A percentile compares a stretch with the other conserved stretches of the same genome.
Evolutionary conservation across 2,888 invertebrate species (phyloP).

Genomic region (Agonum fuliginosum): DNA sequence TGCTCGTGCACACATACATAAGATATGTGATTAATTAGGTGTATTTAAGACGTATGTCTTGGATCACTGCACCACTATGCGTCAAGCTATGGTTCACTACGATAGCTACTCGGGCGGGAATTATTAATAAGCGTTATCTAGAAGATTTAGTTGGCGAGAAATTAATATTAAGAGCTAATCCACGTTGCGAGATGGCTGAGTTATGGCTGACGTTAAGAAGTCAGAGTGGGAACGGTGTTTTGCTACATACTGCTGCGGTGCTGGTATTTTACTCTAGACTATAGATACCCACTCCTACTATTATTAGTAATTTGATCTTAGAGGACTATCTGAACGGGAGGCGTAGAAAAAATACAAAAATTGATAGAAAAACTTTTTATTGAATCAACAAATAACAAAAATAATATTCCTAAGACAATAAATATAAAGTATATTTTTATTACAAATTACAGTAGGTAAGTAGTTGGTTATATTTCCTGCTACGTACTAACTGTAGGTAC

Average conservation of each 20-base stretch:
- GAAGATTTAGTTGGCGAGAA: slow-evolving; percentile 32
- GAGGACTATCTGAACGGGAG: no score
- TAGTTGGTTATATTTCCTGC: no score
- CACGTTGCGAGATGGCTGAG: slow-evolving; percentile 7
- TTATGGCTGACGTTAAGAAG: slow-evolving; percentile 30
- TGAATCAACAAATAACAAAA: no score
- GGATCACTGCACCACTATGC: slow-evolving; percentile 30
- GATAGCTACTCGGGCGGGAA: slow-evolving; percentile 37
- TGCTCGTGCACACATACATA: slow-evolving; percentile 5
- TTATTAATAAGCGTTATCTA: slow-evolving; percentile 46
- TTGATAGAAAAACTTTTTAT: no score
- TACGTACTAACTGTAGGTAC: no score
- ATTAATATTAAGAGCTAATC: slow-evolving; percentile 43
- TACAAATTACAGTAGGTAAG: no score
- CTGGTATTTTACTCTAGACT: background rate
- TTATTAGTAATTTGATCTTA: no score
- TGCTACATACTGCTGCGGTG: background rate
- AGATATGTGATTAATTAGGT: slow-evolving; percentile 50
- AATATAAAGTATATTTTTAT: no score
- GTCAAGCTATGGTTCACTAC: slow-evolving; percentile 20
- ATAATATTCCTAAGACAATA: no score
- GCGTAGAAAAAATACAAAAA: no score
- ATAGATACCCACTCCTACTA: no score
- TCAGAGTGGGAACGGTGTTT: background rate
- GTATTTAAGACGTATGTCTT: slow-evolving; percentile 49